Conservation (phyloP, 2,888 invertebrate genomes). For the Melolontha melolontha region DNA sequence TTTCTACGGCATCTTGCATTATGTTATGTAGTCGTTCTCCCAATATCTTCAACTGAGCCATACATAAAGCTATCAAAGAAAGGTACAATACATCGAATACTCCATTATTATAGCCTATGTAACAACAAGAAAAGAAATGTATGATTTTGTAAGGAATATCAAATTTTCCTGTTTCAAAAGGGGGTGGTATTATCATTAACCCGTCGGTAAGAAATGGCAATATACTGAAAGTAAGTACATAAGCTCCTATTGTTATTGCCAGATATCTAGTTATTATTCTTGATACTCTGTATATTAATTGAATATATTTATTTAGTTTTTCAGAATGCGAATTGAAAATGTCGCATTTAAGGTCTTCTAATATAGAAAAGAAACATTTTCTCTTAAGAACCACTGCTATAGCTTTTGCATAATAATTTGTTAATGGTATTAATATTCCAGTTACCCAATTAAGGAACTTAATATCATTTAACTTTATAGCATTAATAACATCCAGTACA, state of each 20-base stretch:
- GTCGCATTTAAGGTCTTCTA: constrained; percentile 3
- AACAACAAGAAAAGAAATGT: constrained; percentile 1
- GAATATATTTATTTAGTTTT: constrained; percentile 12
- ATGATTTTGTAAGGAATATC: constrained; percentile 13
- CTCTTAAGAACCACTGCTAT: not conserved
- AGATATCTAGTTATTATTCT: constrained; percentile 13
- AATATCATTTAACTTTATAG: constrained; percentile 4
- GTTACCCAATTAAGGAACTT: constrained; percentile 20
- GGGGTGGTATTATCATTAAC: constrained; percentile 5
- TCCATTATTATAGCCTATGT: not conserved
- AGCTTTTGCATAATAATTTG: constrained; percentile 15
- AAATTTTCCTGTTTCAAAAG: constrained; percentile 6
- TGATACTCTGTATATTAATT: constrained; percentile 2
- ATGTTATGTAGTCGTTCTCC: constrained; percentile 1
- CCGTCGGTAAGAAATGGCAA: constrained; percentile 9
- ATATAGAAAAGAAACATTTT: constrained; percentile 1
- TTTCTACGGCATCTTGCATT: too few species aligned
- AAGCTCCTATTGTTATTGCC: constrained; percentile 3
- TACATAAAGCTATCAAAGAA: constrained; percentile 13
- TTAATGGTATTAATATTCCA: constrained; percentile 14
- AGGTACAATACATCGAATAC: constrained; percentile 8
- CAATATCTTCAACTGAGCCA: constrained; percentile 15
- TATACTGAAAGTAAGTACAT: constrained; percentile 2
- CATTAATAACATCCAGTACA: constrained; percentile 3
- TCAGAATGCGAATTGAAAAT: constrained; percentile 10